Base-by-base conservation (phyloP, 2,797 vertebrate genomes). In the Chaunax sp. region DNA sequence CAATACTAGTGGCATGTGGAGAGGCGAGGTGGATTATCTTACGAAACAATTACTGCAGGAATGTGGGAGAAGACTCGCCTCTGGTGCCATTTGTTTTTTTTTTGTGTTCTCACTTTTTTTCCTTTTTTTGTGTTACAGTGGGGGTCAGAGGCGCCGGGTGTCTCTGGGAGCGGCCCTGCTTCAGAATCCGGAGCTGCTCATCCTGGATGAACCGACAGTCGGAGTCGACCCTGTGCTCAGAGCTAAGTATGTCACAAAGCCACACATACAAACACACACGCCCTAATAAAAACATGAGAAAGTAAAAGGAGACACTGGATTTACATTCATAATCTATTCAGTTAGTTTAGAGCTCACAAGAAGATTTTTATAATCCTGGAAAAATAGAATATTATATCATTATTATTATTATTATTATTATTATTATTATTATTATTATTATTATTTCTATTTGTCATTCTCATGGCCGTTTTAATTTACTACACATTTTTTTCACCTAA, bases 151-250 rank as follows among this genome's bases (percentile, higher is more conserved):
- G 45, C 82, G 94, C 1, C 81, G 94, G 16, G 94, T 95, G 45
- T 94, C 94, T 8, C 92, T 95, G 0, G 92, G 92, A 12, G 94
- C 93, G 0, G 94, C 94, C 61, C 86, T 95, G 60, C 93, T 95
- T 23, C 94, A 95, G 84, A 94, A 95, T 46, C 94, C 94, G 19
- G 86, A 90, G 64, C 93, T 95, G 73, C 92, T 95, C 55, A 94
- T 95, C 59, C 81, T 95, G 65, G 94, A 95, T 19, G 94, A 95
- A 20, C 94, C 94, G 0, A 95, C 94, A 0, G 94, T 95, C 0
- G 94, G 94, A 43, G 94, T 95, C 35, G 94, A 95, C 82, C 94
- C 94, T 2, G 93, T 95, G 56, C 90, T 95, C 69, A 87, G 93
- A 49, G 50, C 92, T 1, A 94, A 91, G 92, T 93, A 91, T 20